These are phyloP conservation scores for Rhinogobius similis DNA, from an alignment of 2,113 vertebrate genomes.

Conservation along the genomic window DNA sequence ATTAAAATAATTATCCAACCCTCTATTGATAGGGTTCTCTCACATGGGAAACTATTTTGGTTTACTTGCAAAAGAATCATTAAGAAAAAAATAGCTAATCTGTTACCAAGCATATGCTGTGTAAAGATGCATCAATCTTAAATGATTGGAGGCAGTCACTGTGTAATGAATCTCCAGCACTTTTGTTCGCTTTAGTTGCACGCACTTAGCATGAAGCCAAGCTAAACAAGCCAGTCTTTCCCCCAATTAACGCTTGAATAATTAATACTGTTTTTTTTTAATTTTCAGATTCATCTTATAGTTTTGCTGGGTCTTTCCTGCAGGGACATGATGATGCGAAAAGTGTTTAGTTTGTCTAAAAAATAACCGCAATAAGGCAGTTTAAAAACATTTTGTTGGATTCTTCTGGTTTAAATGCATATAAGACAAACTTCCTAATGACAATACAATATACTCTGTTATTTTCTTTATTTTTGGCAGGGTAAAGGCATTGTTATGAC, in stretches of 20 bases:
- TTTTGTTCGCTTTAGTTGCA: slow-evolving; percentile 62
- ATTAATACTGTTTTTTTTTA: slow-evolving; percentile 70
- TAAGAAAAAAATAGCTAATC: slow-evolving; percentile 60
- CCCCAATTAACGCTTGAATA: slow-evolving; percentile 72
- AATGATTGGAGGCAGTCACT: slow-evolving; percentile 71
- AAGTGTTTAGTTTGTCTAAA: slow-evolving; percentile 4
- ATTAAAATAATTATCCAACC: slow-evolving; percentile 12
- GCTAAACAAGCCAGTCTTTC: slow-evolving; percentile 63
- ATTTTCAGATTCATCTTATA: slow-evolving; percentile 39
- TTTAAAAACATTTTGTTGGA: no score
- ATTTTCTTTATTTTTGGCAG: no score
- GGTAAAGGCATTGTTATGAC: no score
- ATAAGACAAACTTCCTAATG: not conserved
- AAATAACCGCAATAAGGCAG: not conserved
- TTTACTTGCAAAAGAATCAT: slow-evolving; percentile 50
- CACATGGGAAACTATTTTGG: slow-evolving; percentile 53
- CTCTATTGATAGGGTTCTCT: slow-evolving; percentile 47
- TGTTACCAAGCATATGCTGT: slow-evolving; percentile 70
- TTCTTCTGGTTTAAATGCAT: not conserved
- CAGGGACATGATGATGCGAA: slow-evolving; percentile 1
- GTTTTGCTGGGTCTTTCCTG: not conserved
- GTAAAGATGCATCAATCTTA: slow-evolving; percentile 72
- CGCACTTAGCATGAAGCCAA: slow-evolving; percentile 64
- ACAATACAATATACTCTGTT: not conserved
- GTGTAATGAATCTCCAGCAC: slow-evolving; percentile 58